phyloP scores from a whole-genome alignment of 2,113 vertebrate species.

The Sylvia atricapilla region DNA sequence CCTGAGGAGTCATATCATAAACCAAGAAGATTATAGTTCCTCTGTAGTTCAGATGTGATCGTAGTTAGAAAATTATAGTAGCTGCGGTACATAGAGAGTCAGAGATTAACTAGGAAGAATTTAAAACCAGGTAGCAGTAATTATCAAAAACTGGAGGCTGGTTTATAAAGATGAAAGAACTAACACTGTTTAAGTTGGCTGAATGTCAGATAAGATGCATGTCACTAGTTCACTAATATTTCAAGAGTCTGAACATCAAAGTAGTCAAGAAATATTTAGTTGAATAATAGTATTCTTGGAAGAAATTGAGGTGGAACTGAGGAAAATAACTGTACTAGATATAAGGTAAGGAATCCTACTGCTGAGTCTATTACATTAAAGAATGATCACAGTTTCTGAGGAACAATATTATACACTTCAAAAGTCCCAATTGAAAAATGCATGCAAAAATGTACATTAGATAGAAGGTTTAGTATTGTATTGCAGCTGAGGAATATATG shows the following conservation, averaged over 20 bases:
- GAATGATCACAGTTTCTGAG: not conserved
- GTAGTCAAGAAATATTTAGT: constrained; percentile 9
- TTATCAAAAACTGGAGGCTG: not conserved
- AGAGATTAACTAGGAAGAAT: not conserved
- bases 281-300: not conserved
- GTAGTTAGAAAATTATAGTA: not conserved
- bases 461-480: not conserved
- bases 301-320: not conserved
- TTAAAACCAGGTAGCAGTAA: constrained; percentile 11
- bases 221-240: not conserved
- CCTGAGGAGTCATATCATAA: not conserved
- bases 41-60: not conserved
- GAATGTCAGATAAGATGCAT: constrained; percentile 6
- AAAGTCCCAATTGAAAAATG: not conserved
- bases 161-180: constrained; percentile 41
- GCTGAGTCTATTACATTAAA: not conserved
- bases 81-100: not conserved
- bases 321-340: not conserved
- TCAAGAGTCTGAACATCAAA: constrained; percentile 33
- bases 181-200: not conserved
- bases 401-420: not conserved
- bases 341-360: not conserved
- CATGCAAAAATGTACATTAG: not conserved
- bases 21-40: not conserved
- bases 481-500: not conserved